Percentiles rank a stretch among this genome's conserved stretches.
These are phyloP conservation scores for Anas bernieri DNA, from an alignment of 2,797 vertebrate species.

Conservation along the genomic window DNA sequence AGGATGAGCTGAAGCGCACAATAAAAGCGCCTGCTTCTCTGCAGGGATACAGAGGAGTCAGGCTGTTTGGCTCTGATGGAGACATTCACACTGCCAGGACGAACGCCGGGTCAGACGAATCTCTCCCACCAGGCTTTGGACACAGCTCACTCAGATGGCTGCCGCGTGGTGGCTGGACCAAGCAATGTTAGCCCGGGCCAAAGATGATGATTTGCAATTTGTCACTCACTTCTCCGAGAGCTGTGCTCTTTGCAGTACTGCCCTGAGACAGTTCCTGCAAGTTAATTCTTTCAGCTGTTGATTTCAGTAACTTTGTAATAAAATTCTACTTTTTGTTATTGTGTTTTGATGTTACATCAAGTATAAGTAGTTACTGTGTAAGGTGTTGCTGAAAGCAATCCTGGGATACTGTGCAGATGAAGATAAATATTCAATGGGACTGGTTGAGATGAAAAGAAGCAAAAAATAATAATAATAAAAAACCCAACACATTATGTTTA, in stretches of 20 bases:
- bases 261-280: rapidly evolving
- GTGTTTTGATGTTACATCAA: neutral
- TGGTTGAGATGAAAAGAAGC: neutral
- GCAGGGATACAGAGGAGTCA: rapidly evolving
- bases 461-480: neutral
- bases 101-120: neutral
- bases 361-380: neutral
- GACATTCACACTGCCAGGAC: neutral
- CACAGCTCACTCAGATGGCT: neutral
- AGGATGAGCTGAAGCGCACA: neutral
- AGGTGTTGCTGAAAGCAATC: neutral
- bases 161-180: neutral
- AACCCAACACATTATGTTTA: neutral
- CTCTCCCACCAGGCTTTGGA: neutral
- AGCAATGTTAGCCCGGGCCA: neutral
- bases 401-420: neutral
- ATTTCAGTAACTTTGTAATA: neutral
- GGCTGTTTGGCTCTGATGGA: neutral
- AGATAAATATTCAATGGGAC: neutral
- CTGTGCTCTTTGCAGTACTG: neutral
- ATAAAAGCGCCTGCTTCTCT: neutral
- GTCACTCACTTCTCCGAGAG: neutral
- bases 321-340: rapidly evolving
- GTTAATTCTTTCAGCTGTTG: neutral
- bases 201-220: neutral